Conservation (phyloP, 2,797 vertebrate genomes). For the Mastacembelus armatus region DNA sequence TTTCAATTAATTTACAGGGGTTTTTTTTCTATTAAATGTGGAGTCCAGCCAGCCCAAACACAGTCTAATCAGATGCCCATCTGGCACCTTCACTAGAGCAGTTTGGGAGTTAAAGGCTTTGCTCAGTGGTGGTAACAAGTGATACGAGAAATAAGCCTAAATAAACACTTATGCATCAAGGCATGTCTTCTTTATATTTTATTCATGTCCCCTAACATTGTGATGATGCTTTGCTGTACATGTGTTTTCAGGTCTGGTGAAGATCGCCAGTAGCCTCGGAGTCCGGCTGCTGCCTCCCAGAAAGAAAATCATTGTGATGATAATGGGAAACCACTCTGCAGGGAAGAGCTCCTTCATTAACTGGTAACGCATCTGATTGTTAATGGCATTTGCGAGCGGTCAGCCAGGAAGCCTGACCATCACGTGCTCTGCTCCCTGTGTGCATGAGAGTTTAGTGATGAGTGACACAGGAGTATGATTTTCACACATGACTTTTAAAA, state of each 20-base stretch:
- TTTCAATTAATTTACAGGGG: too few relatives aligned
- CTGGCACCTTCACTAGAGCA: too few relatives aligned
- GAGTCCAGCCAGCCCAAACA: too few relatives aligned
- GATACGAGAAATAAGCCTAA: too few relatives aligned
- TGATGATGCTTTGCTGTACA: too few relatives aligned
- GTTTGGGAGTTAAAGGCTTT: too few relatives aligned
- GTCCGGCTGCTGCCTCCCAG: slow-evolving; percentile 82
- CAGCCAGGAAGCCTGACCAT: background rate
- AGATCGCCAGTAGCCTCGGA: slow-evolving; percentile 81
- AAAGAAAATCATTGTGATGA: slow-evolving; percentile 88
- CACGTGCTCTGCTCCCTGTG: background rate
- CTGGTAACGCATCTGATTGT: slow-evolving; percentile 78
- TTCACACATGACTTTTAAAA: slow-evolving; percentile 13
- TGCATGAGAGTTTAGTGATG: background rate
- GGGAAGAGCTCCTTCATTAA: slow-evolving; percentile 90
- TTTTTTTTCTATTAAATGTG: too few relatives aligned
- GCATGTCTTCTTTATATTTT: too few relatives aligned
- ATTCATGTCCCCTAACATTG: too few relatives aligned
- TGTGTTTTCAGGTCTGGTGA: slow-evolving; percentile 81
- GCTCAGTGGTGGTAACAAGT: too few relatives aligned
- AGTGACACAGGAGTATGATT: background rate
- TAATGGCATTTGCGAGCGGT: background rate
- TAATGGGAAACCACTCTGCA: slow-evolving; percentile 88
- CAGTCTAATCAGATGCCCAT: too few relatives aligned
- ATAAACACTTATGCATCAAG: too few relatives aligned